Conservation (phyloP, 35 echinoderm and acorn worm species). For the Ophiothrix spiculata region DNA sequence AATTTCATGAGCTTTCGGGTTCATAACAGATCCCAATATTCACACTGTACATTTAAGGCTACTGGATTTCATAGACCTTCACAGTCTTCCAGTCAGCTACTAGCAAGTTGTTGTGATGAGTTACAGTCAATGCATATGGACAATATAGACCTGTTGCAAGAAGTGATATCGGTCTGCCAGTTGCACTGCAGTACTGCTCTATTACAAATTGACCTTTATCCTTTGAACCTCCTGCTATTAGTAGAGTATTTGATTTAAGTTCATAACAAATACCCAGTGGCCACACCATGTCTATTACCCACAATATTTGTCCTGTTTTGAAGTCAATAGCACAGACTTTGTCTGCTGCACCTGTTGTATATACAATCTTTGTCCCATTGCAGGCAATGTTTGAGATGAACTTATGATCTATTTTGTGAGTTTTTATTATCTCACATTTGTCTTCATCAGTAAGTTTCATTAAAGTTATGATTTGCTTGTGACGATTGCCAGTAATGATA, state of each 20-base stretch:
- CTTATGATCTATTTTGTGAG: not conserved
- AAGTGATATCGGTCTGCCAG: not conserved
- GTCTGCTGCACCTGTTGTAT: not conserved
- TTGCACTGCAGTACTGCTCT: not conserved
- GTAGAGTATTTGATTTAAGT: not conserved
- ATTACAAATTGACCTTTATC: not conserved
- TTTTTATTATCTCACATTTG: not conserved
- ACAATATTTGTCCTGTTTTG: not conserved
- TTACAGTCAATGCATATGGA: not conserved
- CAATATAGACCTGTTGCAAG: not conserved
- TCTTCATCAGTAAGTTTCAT: too few relatives aligned
- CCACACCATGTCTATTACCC: not conserved
- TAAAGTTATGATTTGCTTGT: too few relatives aligned
- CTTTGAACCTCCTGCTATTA: not conserved
- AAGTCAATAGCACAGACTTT: not conserved
- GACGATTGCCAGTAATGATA: too few relatives aligned
- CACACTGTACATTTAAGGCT: too few relatives aligned
- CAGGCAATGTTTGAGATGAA: not conserved
- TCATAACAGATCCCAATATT: too few relatives aligned
- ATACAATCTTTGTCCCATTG: not conserved
- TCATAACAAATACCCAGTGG: not conserved
- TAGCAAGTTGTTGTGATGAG: not conserved
- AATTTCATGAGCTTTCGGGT: too few relatives aligned
- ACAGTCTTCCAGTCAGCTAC: not conserved
- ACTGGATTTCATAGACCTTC: not conserved